Base-by-base conservation (phyloP, 2,888 invertebrate genomes). In the Pegoplata infirma region DNA sequence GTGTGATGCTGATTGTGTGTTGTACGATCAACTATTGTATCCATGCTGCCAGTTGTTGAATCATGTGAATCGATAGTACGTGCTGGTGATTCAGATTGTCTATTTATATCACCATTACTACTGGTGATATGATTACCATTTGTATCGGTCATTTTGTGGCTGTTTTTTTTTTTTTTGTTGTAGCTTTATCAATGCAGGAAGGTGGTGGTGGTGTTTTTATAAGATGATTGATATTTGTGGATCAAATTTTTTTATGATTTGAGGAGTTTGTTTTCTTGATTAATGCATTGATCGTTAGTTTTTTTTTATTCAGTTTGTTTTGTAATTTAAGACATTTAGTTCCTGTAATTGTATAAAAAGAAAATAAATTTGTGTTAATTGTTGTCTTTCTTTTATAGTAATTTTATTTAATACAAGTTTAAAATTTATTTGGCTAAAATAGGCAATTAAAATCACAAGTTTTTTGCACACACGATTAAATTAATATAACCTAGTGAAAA, bases 11-110 rank as follows among this genome's bases (percentile, higher is more conserved):
- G 46, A 49, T 75, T 71, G 51, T 79, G 75, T 12, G 79, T 67
- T 58, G 71, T 71, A 63, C 88, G 87, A 81, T 89, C 88, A 5
- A 89, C 88, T 74, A 89, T 89, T 21, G 89, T 89, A 59, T 89
- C 88, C 84, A 89, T 84, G 82, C 89, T 89, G 59, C 85, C 87
- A 8, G 85, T 84, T 32, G 89, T 88, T 32, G 89, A 89, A 67
- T 87, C 89, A 71, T 84, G 84, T 28, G 89, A 89, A 63, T 89
- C 89, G 49, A 88, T 87, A 69, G 88, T 89, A 75, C 88, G 86
- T 72, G 89, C 88, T 53, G 89, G 88, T 28, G 89, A 89, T 66
- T 89, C 89, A 36, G 88, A 88, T 66, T 88, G 89, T 23, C 82
- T 76, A 32, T 80, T 75, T 59, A 74, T 78, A 61, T 77, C 73